These are phyloP conservation scores for Pygathrix nemaeus DNA, from an alignment of 2,113 vertebrate genomes.

Conservation along the genomic window DNA sequence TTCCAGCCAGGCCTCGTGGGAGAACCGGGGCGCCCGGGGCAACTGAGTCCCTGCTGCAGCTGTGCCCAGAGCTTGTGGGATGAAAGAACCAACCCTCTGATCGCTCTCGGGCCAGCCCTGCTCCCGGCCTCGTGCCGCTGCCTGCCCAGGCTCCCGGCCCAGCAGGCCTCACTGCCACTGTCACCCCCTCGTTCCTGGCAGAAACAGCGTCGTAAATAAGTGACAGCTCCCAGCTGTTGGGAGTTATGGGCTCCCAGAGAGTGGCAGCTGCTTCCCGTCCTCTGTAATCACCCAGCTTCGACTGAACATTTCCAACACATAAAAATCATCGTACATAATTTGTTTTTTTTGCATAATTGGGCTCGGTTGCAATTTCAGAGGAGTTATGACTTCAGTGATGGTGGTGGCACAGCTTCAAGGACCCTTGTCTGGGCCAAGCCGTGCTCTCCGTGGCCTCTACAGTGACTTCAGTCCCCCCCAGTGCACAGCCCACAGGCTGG, in stretches of 20 bases:
- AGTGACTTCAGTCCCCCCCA: background rate
- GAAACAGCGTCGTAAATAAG: slow-evolving; percentile 74
- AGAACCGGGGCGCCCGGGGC: background rate
- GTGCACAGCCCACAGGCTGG: background rate
- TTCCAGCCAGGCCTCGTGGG: background rate
- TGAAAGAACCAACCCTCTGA: background rate
- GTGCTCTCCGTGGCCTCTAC: background rate
- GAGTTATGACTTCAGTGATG: slow-evolving; percentile 82
- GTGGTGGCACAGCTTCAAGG: slow-evolving; percentile 68
- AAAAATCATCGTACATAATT: slow-evolving; percentile 87
- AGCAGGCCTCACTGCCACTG: background rate
- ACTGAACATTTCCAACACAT: slow-evolving; percentile 84
- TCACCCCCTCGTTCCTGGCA: slow-evolving; percentile 48
- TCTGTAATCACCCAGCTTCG: slow-evolving; percentile 83
- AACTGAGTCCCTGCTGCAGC: background rate
- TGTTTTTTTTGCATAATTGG: slow-evolving; percentile 86
- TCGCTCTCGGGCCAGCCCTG: fast-evolving
- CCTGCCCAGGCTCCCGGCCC: background rate
- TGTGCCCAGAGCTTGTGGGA: background rate
- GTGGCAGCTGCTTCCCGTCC: slow-evolving; percentile 87
- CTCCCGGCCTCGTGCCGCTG: background rate
- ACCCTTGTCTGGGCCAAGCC: slow-evolving; percentile 5
- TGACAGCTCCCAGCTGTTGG: slow-evolving; percentile 88
- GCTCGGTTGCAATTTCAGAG: slow-evolving; percentile 82
- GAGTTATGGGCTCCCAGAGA: slow-evolving; percentile 85